Base-by-base conservation (phyloP, 2,113 vertebrate genomes). In the Oophaga pumilio region DNA sequence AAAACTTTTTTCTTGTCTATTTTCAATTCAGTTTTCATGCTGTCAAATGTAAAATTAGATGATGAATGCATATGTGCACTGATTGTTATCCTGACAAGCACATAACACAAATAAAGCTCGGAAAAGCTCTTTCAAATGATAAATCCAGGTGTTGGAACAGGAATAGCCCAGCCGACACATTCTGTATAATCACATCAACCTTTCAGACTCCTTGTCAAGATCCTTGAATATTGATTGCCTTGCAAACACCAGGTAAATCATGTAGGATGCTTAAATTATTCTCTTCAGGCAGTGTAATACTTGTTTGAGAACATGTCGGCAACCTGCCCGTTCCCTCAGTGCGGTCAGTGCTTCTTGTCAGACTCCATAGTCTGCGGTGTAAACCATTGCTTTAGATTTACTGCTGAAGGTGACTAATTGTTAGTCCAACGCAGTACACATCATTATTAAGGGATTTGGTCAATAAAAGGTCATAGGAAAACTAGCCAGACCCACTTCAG, bases 241-340 rank as follows among this genome's bases (percentile, higher is more conserved):
- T 76, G 57, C 69, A 84, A 88, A 77, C 78, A 76, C 49, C 81
- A 88, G 87, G 82, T 88, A 77, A 88, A 88, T 88, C 87, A 84
- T 83, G 59, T 88, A 77, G 59, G 87, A 88, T 77, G 56, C 80
- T 77, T 83, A 64, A 83, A 83, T 74, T 76, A 66, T 76, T 82
- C 81, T 83, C 74, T 68, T 88, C 57, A 84, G 71, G 81, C 60
- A n/a, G 24, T 77, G 73, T 50, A 52, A 82, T 56, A 84, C 73
- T 88, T 84, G 80, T 83, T 88, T 77, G 87, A 68, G 62, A 84
- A 77, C 59, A 71, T 49, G 73, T 62, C 71, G 74, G 80, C 71
- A 66, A n/a, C 52, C 59, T 76, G 87, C 71, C 71, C 62, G 76
- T 64, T 86, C 59, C 76, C 85, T 79, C 17, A 57, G 22, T 86